phyloP scores from a whole-genome alignment of 1,140 invertebrate genomes.

The Halesus radiatus region DNA sequence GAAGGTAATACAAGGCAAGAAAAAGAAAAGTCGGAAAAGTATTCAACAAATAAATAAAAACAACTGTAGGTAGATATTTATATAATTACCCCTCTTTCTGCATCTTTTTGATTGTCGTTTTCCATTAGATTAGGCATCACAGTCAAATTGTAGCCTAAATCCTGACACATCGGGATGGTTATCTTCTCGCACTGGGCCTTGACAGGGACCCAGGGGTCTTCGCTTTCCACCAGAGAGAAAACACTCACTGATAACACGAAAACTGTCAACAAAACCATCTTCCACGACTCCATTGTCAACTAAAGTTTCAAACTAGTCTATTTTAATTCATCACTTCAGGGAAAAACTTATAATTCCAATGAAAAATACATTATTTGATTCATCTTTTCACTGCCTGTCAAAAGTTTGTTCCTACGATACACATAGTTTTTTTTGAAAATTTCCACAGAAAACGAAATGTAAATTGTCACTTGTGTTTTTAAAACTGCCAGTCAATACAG shows the following conservation, averaged over 20 bases:
- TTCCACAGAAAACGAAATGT: background rate
- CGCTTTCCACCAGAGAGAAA: conserved; percentile 59
- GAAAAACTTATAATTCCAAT: background rate
- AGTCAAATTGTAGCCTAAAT: conserved; percentile 89
- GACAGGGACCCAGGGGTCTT: conserved; percentile 62
- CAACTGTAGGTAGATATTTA: too few species aligned
- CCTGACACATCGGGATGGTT: conserved; percentile 83
- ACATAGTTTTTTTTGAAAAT: too few species aligned
- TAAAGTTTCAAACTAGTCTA: background rate
- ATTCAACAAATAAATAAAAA: too few species aligned
- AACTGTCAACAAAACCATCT: conserved; percentile 33
- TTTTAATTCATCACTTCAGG: background rate
- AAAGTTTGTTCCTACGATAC: background rate
- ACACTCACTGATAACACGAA: conserved; percentile 31
- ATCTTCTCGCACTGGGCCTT: conserved; percentile 83
- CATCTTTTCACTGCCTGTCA: background rate
- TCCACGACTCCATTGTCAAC: background rate
- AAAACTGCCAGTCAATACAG: background rate
- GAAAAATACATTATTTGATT: background rate
- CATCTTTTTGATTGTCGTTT: conserved; percentile 82
- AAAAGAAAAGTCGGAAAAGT: too few species aligned
- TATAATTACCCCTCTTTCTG: conserved; percentile 77
- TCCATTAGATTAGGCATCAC: conserved; percentile 89
- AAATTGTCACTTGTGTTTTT: too few species aligned
- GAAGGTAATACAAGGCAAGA: too few species aligned